Conservation (phyloP, 2,888 invertebrate genomes). For the Rugalucina vietnamica region DNA sequence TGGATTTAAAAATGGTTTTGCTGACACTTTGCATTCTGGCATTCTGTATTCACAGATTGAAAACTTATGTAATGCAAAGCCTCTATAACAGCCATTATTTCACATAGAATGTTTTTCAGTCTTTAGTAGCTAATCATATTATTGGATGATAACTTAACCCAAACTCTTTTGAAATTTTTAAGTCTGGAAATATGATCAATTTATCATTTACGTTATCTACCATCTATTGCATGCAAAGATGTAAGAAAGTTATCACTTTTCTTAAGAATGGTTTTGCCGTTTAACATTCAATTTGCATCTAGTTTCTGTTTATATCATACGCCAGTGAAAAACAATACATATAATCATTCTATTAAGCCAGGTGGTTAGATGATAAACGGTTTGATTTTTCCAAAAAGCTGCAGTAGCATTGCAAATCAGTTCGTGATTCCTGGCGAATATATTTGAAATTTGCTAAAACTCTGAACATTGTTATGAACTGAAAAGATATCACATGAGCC, state of each 20-base stretch:
- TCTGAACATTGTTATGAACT: too few relatives aligned
- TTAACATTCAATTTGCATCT: background rate
- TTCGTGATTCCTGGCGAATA: too few relatives aligned
- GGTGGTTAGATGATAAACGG: background rate
- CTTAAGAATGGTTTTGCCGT: background rate
- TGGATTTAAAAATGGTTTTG: too few relatives aligned
- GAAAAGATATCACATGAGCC: too few relatives aligned
- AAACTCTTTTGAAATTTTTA: background rate
- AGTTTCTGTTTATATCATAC: background rate
- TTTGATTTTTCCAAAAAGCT: background rate
- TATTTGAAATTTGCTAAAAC: too few relatives aligned
- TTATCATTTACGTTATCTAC: background rate
- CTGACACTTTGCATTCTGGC: too few relatives aligned
- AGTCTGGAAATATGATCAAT: background rate
- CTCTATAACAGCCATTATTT: too few relatives aligned
- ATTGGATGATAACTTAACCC: too few relatives aligned
- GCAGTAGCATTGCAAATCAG: background rate
- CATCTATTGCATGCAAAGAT: slow-evolving; percentile 7
- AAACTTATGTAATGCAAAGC: too few relatives aligned
- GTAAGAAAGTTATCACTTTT: slow-evolving; percentile 3
- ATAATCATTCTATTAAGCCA: background rate
- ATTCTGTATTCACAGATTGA: too few relatives aligned
- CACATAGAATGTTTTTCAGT: too few relatives aligned
- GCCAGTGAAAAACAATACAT: background rate
- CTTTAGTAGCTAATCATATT: too few relatives aligned